phyloP scores from a whole-genome alignment of 2,888 invertebrate genomes.

The Philopedon plagiatum region DNA sequence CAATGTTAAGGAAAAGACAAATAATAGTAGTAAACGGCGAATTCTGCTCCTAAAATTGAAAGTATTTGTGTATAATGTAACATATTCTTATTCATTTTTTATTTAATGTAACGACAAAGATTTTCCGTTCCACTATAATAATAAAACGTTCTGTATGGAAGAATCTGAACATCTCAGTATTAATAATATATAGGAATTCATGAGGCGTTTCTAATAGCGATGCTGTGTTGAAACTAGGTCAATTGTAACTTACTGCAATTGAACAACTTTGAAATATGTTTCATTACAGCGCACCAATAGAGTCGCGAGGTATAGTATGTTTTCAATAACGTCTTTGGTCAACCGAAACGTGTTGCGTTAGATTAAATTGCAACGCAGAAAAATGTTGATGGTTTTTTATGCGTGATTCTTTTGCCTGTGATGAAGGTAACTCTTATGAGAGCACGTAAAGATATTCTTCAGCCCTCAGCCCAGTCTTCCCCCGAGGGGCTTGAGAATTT shows the following conservation, averaged over 20 bases:
- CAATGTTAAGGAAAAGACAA: too few species aligned
- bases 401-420: too few species aligned
- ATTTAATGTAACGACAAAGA: not conserved
- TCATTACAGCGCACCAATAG: not conserved
- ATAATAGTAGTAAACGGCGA: too few species aligned
- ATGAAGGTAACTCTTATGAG: too few species aligned
- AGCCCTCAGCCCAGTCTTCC: too few species aligned
- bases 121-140: not conserved
- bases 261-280: slow-evolving; percentile 36
- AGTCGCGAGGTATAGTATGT: not conserved
- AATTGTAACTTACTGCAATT: slow-evolving; percentile 28
- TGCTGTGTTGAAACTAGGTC: slow-evolving; percentile 18
- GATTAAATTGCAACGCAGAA: not conserved
- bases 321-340: not conserved
- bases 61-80: too few species aligned
- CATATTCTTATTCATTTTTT: not conserved
- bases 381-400: too few species aligned
- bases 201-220: slow-evolving; percentile 4
- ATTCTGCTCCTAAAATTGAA: too few species aligned
- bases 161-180: not conserved
- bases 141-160: too few species aligned
- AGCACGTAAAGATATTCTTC: too few species aligned
- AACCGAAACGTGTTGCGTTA: not conserved
- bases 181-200: slow-evolving; percentile 18
- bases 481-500: too few species aligned